These are phyloP conservation scores for Dendrocincla tyrannina DNA, from an alignment of 2,797 vertebrate species.

Conservation along the genomic window DNA sequence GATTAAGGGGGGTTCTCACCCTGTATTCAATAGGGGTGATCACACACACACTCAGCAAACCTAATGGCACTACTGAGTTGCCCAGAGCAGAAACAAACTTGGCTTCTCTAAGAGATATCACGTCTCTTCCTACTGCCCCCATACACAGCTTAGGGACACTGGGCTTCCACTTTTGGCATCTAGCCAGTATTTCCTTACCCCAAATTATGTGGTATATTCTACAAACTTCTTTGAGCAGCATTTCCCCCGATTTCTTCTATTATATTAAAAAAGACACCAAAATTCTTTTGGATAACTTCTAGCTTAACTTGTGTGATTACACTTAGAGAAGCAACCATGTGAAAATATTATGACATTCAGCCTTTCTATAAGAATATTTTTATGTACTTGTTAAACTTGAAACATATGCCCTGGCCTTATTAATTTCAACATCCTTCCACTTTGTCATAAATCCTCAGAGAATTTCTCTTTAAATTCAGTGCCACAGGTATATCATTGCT, in stretches of 20 bases:
- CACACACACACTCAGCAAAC: background rate
- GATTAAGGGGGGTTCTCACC: background rate
- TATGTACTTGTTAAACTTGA: background rate
- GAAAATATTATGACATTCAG: background rate
- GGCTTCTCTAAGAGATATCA: background rate
- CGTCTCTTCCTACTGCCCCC: background rate
- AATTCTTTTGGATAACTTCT: background rate
- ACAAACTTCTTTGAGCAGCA: background rate
- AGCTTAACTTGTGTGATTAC: background rate
- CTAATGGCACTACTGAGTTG: background rate
- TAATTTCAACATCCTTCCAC: background rate
- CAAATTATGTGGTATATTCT: background rate
- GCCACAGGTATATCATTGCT: background rate
- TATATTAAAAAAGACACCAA: background rate
- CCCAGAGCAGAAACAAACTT: background rate
- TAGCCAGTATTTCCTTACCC: background rate
- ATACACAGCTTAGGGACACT: background rate
- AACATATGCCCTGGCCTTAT: background rate
- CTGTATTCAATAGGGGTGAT: background rate
- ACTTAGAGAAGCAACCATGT: background rate
- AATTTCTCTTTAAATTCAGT: background rate
- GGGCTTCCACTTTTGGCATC: background rate
- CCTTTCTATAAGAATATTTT: background rate
- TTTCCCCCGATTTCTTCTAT: background rate
- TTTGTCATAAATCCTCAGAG: background rate